Percentiles rank a stretch among this genome's conserved stretches.
Conservation (phyloP, 2,888 invertebrate species). For the Amphipyra tragopoginis region DNA sequence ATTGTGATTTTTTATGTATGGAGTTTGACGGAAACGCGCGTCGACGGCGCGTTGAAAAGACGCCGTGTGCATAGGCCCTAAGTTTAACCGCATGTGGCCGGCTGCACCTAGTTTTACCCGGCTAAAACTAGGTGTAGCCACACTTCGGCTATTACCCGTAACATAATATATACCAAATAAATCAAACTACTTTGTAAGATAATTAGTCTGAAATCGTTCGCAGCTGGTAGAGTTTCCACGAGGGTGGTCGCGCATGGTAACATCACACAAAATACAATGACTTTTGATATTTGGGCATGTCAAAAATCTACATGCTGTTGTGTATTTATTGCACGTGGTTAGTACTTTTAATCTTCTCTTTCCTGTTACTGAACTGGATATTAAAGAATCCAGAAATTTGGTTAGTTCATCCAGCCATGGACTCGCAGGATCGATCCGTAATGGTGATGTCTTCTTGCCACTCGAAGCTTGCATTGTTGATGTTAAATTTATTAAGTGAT, state of each 20-base stretch:
- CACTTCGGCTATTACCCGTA: too few species aligned
- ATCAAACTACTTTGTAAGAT: slow-evolving; percentile 25
- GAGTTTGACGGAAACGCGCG: too few species aligned
- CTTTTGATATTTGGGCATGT: slow-evolving; percentile 68
- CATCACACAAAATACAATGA: slow-evolving; percentile 76
- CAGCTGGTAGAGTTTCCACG: slow-evolving; percentile 64
- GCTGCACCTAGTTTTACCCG: too few species aligned
- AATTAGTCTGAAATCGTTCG: slow-evolving; percentile 43
- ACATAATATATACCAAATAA: slow-evolving; percentile 2
- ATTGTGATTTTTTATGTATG: too few species aligned
- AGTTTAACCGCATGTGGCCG: too few species aligned
- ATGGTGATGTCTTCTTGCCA: not conserved
- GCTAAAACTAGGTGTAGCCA: too few species aligned
- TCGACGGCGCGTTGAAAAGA: too few species aligned
- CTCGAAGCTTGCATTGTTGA: slow-evolving; percentile 35
- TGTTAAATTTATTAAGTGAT: slow-evolving; percentile 53
- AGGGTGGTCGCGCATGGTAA: slow-evolving; percentile 43
- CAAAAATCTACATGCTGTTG: slow-evolving; percentile 72
- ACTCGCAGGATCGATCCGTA: too few species aligned
- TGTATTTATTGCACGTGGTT: slow-evolving; percentile 67
- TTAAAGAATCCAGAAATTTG: slow-evolving; percentile 33
- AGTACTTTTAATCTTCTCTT: slow-evolving; percentile 67
- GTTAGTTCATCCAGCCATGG: slow-evolving; percentile 32
- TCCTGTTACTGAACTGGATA: slow-evolving; percentile 17
- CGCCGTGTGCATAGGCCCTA: too few species aligned